Evolutionary conservation across 2,797 vertebrate genomes (phyloP).

Genomic region (Cephalopachus bancanus): DNA sequence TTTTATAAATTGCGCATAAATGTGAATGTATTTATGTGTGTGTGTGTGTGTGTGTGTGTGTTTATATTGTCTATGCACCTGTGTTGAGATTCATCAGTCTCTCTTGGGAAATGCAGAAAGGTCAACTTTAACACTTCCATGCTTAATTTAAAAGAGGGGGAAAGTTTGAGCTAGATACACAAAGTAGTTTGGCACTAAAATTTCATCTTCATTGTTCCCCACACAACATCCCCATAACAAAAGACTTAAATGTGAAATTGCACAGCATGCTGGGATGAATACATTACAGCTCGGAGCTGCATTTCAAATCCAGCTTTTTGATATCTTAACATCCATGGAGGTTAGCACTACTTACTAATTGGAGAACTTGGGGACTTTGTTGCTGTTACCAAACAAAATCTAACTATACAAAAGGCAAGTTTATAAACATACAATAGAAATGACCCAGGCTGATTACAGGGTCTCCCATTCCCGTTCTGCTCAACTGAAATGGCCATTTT

Average conservation of each 20-base stretch:
- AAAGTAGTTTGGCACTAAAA: neutral
- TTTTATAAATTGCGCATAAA: neutral
- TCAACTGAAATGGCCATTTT: neutral
- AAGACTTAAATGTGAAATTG: neutral
- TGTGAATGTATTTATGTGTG: neutral
- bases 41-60: neutral
- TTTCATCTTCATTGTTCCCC: neutral
- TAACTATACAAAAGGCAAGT: slow-evolving; percentile 30
- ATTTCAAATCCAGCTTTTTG: slow-evolving; percentile 39
- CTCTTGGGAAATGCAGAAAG: slow-evolving; percentile 45
- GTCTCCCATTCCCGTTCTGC: neutral
- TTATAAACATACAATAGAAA: slow-evolving; percentile 24
- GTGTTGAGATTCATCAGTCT: neutral
- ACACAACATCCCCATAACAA: neutral
- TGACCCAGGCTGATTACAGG: neutral
- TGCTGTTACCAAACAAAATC: slow-evolving; percentile 27
- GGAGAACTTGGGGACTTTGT: neutral
- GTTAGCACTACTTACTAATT: slow-evolving; percentile 24
- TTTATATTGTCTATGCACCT: neutral
- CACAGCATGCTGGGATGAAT: neutral
- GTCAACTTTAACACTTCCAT: neutral
- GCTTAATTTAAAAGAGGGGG: slow-evolving; percentile 43
- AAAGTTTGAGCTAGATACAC: neutral
- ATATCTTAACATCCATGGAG: neutral
- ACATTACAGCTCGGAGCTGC: neutral